These are phyloP conservation scores for Menidia menidia DNA, from an alignment of 2,797 vertebrate genomes.

Conservation along the genomic window DNA sequence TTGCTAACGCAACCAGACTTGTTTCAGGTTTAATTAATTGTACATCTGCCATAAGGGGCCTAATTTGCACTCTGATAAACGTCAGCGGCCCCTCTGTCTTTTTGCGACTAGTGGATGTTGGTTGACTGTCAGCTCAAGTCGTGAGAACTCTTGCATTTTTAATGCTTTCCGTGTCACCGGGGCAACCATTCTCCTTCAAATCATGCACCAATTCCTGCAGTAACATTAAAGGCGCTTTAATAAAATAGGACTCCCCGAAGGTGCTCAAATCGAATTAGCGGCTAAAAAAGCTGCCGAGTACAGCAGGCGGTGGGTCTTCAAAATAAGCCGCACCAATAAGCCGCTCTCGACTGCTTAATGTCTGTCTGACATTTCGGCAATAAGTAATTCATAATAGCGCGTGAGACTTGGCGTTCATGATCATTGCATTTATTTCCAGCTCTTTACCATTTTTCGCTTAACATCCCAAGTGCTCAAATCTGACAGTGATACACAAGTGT, in stretches of 20 bases:
- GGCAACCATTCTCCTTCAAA: neutral
- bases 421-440: slow-evolving; percentile 39
- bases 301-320: slow-evolving; percentile 31
- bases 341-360: slow-evolving; percentile 49
- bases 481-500: slow-evolving; percentile 18
- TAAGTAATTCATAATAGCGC: slow-evolving; percentile 53
- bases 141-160: neutral
- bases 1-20: neutral
- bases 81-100: neutral
- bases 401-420: slow-evolving; percentile 60
- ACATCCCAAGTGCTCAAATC: slow-evolving; percentile 30
- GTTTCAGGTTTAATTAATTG: neutral
- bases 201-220: slow-evolving; percentile 6
- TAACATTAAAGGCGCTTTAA: slow-evolving; percentile 11
- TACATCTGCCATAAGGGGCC: neutral
- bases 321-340: slow-evolving; percentile 44
- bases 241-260: slow-evolving; percentile 2
- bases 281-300: slow-evolving; percentile 14
- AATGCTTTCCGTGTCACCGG: neutral
- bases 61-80: slow-evolving; percentile 4
- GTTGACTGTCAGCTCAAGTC: neutral
- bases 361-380: slow-evolving; percentile 59
- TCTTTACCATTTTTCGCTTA: slow-evolving; percentile 37
- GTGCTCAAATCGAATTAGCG: slow-evolving; percentile 14
- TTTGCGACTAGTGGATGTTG: neutral